phyloP scores from a whole-genome alignment of 1,140 invertebrate genomes.

The Leucophenga varia region DNA sequence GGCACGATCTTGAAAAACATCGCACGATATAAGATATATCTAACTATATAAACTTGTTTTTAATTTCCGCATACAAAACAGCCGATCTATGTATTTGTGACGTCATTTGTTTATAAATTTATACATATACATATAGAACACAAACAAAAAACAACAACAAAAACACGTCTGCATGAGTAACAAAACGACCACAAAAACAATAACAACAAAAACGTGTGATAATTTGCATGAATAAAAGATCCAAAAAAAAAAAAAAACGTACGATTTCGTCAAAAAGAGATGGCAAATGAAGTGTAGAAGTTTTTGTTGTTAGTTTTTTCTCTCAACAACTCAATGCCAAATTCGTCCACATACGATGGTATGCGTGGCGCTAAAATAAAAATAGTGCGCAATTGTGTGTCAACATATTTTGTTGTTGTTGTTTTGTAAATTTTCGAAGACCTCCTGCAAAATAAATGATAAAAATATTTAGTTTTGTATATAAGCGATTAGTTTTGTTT shows the following conservation, averaged over 20 bases:
- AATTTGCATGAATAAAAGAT: conserved; percentile 28
- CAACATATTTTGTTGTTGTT: neutral
- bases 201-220: conserved; percentile 14
- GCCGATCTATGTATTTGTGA: conserved; percentile 26
- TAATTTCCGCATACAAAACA: conserved; percentile 27
- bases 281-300: conserved; percentile 19
- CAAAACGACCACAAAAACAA: conserved; percentile 6
- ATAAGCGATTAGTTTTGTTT: too few relatives aligned
- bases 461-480: too few relatives aligned
- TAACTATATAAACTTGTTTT: conserved; percentile 20
- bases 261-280: conserved; percentile 50
- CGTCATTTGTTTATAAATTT: conserved; percentile 52
- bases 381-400: too few relatives aligned
- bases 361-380: too few relatives aligned
- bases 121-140: too few relatives aligned
- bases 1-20: too few relatives aligned
- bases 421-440: too few relatives aligned
- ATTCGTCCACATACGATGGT: too few relatives aligned
- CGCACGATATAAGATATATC: conserved; percentile 1
- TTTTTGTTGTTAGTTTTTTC: too few relatives aligned
- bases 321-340: too few relatives aligned
- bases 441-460: too few relatives aligned
- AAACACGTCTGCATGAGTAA: neutral
- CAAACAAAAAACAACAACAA: too few relatives aligned
- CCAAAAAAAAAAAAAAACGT: conserved; percentile 51